Evolutionary conservation across 2,888 invertebrate species (phyloP).

Genomic region (Eupeodes latifasciatus): DNA sequence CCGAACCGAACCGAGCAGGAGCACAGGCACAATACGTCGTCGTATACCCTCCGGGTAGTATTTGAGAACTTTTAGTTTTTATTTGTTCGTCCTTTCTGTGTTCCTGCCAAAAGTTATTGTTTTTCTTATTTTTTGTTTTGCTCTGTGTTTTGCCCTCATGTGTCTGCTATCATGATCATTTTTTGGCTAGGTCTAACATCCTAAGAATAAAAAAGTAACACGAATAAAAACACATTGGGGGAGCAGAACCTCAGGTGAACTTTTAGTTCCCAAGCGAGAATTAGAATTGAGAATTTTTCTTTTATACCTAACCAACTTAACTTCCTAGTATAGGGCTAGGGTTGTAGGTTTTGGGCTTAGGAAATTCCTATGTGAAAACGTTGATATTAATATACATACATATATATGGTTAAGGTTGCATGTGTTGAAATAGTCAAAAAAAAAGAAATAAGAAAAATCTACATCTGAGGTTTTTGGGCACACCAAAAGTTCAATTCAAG

Average conservation of each 20-base stretch:
- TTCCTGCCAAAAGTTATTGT: constrained; percentile 26
- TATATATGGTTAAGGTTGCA: neutral
- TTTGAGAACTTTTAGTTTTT: constrained; percentile 64
- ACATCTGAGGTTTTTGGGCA: constrained; percentile 35
- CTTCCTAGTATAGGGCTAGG: neutral
- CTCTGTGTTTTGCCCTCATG: constrained; percentile 42
- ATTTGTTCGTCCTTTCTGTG: constrained; percentile 24
- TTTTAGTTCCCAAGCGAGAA: constrained; percentile 70
- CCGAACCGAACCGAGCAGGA: no score
- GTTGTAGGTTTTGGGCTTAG: constrained; percentile 46
- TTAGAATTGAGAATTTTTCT: constrained; percentile 46
- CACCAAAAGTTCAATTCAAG: constrained; percentile 54
- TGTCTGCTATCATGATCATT: constrained; percentile 69
- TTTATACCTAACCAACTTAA: no score
- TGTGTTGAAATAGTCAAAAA: constrained; percentile 43
- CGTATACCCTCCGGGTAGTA: constrained; percentile 61
- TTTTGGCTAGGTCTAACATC: constrained; percentile 10
- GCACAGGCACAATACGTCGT: constrained; percentile 20
- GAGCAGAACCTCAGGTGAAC: constrained; percentile 70
- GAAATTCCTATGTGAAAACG: no score
- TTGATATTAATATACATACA: neutral
- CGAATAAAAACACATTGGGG: constrained; percentile 33
- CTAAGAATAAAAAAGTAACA: neutral
- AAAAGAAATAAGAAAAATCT: constrained; percentile 24
- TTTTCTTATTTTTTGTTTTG: constrained; percentile 46